Conservation (phyloP, 2,888 invertebrate genomes). For the Chloroclysta siterata region DNA sequence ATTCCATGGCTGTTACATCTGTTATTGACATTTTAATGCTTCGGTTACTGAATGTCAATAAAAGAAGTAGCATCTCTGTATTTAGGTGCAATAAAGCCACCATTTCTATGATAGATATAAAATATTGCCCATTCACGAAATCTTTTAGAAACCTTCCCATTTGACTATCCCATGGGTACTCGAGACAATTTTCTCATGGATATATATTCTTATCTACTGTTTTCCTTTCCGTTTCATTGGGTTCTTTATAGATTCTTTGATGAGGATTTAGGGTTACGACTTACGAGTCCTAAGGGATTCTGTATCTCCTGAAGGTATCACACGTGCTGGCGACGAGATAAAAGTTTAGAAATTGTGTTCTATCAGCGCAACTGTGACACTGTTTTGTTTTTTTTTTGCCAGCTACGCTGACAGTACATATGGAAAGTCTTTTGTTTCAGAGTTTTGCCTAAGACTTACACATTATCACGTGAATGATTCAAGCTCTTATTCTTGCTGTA, state of each 20-base stretch:
- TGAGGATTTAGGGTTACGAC: slow-evolving; percentile 34
- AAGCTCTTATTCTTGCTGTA: no score
- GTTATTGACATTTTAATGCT: slow-evolving; percentile 1
- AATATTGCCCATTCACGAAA: slow-evolving; percentile 16
- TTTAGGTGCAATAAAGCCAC: background rate
- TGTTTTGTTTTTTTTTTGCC: no score
- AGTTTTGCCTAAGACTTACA: no score
- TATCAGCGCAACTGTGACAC: no score
- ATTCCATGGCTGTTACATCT: slow-evolving; percentile 29
- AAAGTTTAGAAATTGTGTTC: background rate
- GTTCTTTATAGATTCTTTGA: slow-evolving; percentile 34
- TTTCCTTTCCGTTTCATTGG: slow-evolving; percentile 30
- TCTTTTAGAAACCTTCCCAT: slow-evolving; percentile 15
- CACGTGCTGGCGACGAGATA: background rate
- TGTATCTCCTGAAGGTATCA: slow-evolving; percentile 2
- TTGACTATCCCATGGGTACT: slow-evolving; percentile 22
- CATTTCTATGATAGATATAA: slow-evolving; percentile 4
- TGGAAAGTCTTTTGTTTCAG: no score
- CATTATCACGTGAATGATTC: no score
- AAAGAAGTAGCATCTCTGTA: background rate
- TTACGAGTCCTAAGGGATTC: slow-evolving; percentile 24
- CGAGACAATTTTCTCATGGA: slow-evolving; percentile 22
- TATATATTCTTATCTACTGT: slow-evolving; percentile 33
- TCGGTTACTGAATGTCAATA: background rate
- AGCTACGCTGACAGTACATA: no score